These are phyloP conservation scores for Gasteruption jaculator DNA, from an alignment of 2,888 invertebrate species.

Conservation along the genomic window DNA sequence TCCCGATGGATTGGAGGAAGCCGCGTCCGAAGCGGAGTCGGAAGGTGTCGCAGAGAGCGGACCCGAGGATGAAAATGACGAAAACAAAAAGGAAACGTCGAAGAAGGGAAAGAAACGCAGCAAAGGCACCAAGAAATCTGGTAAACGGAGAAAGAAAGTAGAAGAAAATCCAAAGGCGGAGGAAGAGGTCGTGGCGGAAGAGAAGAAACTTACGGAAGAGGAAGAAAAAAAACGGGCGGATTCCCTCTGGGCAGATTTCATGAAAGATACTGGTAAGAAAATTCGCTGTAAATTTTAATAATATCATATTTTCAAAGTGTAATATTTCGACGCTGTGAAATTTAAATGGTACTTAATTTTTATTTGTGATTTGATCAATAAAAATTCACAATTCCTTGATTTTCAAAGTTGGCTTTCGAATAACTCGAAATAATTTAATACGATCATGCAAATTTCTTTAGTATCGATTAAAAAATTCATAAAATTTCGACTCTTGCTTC, in stretches of 20 bases:
- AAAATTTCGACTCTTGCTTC: no score
- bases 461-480: no score
- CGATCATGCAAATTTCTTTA: no score
- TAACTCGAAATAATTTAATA: no score
- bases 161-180: slow-evolving; percentile 26
- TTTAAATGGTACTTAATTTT: no score
- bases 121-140: slow-evolving; percentile 29
- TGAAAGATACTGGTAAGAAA: slow-evolving; percentile 62
- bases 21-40: slow-evolving; percentile 66
- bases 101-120: slow-evolving; percentile 29
- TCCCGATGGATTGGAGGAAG: slow-evolving; percentile 61
- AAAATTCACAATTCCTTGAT: no score
- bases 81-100: slow-evolving; percentile 33
- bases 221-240: slow-evolving; percentile 70
- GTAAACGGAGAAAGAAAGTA: slow-evolving; percentile 18
- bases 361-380: no score
- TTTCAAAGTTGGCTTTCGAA: no score
- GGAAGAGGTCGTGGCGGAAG: slow-evolving; percentile 37
- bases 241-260: slow-evolving; percentile 75
- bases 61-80: slow-evolving; percentile 55
- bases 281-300: not conserved
- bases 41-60: slow-evolving; percentile 62
- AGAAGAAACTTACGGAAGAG: slow-evolving; percentile 53
- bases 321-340: no score
- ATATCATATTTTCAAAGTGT: no score